Evolutionary conservation across 1,140 invertebrate species (phyloP).

Genomic region (Neotoxoptera formosana): DNA sequence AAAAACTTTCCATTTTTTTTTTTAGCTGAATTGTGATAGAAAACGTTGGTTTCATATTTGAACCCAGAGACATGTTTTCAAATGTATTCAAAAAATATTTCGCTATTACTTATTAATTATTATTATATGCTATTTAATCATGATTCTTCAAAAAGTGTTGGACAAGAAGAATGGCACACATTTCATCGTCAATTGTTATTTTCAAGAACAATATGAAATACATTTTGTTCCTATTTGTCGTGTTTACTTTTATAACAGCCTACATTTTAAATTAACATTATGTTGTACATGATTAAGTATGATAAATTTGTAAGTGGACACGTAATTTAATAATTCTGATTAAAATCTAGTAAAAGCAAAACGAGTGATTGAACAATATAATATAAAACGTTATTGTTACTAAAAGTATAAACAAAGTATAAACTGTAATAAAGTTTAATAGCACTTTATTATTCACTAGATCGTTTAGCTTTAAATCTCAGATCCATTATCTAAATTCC

Average conservation of each 20-base stretch:
- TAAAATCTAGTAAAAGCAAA: constrained; percentile 27
- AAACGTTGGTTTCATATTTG: not conserved
- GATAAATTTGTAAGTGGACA: constrained; percentile 13
- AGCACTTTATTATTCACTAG: constrained; percentile 25
- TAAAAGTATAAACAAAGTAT: constrained; percentile 13
- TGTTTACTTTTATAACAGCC: not conserved
- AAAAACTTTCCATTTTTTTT: not conserved
- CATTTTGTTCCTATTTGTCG: not conserved
- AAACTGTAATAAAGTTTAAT: constrained; percentile 36
- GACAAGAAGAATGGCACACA: not conserved
- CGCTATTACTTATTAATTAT: no score
- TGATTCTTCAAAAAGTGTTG: no score
- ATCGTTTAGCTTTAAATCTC: constrained; percentile 36
- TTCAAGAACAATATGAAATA: not conserved
- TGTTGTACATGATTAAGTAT: not conserved
- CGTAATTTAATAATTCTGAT: constrained; percentile 10
- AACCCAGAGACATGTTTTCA: not conserved
- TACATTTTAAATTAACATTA: constrained; percentile 1
- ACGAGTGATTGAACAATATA: constrained; percentile 1
- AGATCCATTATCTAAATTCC: constrained; percentile 27
- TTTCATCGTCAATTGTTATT: not conserved
- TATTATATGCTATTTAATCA: not conserved
- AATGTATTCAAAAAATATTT: not conserved
- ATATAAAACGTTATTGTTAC: constrained; percentile 23
- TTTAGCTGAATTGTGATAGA: not conserved